A percentile compares a stretch with the other conserved stretches of the same genome.
Evolutionary conservation across 53 echinoderm and acorn worm species (phyloP).

Genomic region (Actinopyga echinites): DNA sequence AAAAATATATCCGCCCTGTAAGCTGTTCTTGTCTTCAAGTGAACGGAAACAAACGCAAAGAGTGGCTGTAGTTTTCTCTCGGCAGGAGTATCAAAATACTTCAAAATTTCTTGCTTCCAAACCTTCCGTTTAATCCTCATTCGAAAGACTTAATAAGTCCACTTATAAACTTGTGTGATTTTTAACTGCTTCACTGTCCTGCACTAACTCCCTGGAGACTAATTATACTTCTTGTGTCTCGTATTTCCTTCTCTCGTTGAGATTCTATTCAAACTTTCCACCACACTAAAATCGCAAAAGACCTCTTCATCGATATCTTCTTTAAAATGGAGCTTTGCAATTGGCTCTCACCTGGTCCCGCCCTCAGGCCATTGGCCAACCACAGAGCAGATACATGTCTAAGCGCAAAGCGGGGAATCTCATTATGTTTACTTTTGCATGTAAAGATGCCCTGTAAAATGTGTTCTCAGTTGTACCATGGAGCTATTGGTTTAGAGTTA

Average conservation of each 20-base stretch:
- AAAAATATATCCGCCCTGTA: too few relatives aligned
- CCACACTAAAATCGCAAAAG: not conserved
- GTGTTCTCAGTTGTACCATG: too few relatives aligned
- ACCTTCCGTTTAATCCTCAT: too few relatives aligned
- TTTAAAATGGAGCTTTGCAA: not conserved
- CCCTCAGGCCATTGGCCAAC: conserved; percentile 6
- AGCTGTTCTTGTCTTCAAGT: too few relatives aligned
- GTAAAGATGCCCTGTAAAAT: too few relatives aligned
- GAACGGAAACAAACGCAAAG: too few relatives aligned
- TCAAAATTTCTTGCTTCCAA: too few relatives aligned
- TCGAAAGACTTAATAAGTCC: too few relatives aligned
- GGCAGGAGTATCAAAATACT: too few relatives aligned
- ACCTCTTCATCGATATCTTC: not conserved
- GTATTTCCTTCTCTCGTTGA: not conserved
- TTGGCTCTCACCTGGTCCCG: conserved; percentile 1
- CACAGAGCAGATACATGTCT: not conserved
- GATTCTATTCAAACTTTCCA: not conserved
- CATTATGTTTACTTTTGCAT: not conserved
- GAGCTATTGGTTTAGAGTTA: too few relatives aligned
- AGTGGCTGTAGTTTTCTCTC: too few relatives aligned
- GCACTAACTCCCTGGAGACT: not conserved
- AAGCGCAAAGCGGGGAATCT: not conserved
- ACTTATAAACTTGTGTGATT: too few relatives aligned
- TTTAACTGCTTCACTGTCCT: not conserved
- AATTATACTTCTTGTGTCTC: not conserved